These are phyloP conservation scores for Vannuccia rotundouncinata DNA, from an alignment of 2,888 invertebrate genomes.

Conservation along the genomic window DNA sequence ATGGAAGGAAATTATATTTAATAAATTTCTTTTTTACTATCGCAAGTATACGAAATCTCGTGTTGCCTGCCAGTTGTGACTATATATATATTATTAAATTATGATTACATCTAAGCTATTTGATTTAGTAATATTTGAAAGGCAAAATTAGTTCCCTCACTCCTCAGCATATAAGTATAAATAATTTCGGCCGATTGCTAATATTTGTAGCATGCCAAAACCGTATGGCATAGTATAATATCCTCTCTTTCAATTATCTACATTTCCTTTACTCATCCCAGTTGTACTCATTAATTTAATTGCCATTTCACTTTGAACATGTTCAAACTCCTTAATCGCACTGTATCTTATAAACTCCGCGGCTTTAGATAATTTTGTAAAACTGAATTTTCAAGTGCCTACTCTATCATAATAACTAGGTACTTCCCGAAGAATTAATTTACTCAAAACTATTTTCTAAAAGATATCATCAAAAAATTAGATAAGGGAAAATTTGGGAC, in stretches of 20 bases:
- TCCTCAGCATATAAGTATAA: neutral
- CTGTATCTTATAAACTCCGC: neutral
- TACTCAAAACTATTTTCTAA: too few species aligned
- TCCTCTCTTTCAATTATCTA: slow-evolving; percentile 4
- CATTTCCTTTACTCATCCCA: slow-evolving; percentile 17
- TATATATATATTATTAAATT: neutral
- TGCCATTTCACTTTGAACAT: slow-evolving; percentile 21
- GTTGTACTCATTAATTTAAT: slow-evolving; percentile 17
- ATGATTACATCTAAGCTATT: neutral
- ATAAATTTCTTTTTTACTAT: neutral
- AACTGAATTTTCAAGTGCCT: neutral
- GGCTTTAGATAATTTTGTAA: neutral
- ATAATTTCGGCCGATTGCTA: slow-evolving; percentile 15
- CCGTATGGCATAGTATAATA: neutral
- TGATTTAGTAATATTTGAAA: neutral
- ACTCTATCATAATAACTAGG: too few species aligned
- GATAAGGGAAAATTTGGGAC: too few species aligned
- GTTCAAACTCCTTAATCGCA: neutral
- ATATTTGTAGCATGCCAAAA: neutral
- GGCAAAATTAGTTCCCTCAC: neutral
- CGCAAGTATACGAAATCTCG: neutral
- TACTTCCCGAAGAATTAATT: too few species aligned
- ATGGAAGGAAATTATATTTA: neutral
- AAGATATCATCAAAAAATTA: too few species aligned
- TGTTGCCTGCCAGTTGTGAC: neutral